Base-by-base conservation (phyloP, 2,888 invertebrate genomes). In the Itoplectis maculator region DNA sequence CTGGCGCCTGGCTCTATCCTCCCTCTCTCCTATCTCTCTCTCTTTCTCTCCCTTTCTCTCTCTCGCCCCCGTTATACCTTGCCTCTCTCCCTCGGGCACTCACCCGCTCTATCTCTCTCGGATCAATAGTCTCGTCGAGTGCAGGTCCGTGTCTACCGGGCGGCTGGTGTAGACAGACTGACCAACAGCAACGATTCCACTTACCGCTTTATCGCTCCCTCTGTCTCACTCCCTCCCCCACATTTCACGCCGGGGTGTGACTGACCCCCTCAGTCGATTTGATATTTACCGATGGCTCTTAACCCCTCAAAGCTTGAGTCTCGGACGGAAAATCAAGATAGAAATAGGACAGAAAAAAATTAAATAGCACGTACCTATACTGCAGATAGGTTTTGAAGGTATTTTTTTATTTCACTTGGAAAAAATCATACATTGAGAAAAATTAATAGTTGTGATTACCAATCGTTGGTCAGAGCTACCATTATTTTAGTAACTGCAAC, bases 51-150 rank as follows among this genome's bases (percentile, higher is more conserved):
- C 61, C 61, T 78, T 73, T 70, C 51, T 69, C 70, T 70, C 78
- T 35, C 68, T 66, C 61, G 74, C 75, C 68, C 66, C 76, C 59
- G 51, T 68, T 76, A 68, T 66, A 74, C 79, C 78, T 76, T 72
- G 68, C 78, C 61, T 72, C 54, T 70, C 74, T 66, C 61, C 75
- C 75, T 79, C 77, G 68, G 76, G 72, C 56, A 66, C 78, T 69
- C 68, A 65, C 77, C 83, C 84, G 83, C 75, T 77, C 77, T 75
- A 54, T 81, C 87, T 84, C 77, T 83, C 79, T 80, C 82, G 89
- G 91, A 92, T 92, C 92, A 91, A 92, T 92, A 92, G 89, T 89
- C 88, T 88, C 89, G 90, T 89, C 88, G 89, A 86, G 87, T 88
- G 86, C 88, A 89, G 87, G 87, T 88, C 88, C 90, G 89, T 87